phyloP scores from a whole-genome alignment of 2,888 invertebrate genomes.

The Drosophila prolongata region DNA sequence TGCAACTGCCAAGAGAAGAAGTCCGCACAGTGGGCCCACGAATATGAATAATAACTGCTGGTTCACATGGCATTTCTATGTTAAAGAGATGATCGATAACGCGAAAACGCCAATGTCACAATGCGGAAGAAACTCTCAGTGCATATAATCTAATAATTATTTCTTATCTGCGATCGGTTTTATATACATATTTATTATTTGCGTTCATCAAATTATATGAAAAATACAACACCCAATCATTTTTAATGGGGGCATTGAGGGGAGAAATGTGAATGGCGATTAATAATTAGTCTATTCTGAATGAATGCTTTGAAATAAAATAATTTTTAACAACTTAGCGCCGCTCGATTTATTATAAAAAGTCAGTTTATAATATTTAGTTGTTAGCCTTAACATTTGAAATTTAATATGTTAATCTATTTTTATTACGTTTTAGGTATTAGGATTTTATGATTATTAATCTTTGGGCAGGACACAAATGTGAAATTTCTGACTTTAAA shows the following conservation, averaged over 20 bases:
- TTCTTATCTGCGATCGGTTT: constrained; percentile 18
- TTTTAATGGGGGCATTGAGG: constrained; percentile 14
- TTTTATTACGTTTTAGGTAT: neutral
- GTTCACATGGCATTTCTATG: constrained; percentile 39
- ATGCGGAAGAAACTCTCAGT: constrained; percentile 15
- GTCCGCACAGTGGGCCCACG: constrained; percentile 57
- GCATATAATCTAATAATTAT: constrained; percentile 11
- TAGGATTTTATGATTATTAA: neutral
- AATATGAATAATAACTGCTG: constrained; percentile 21
- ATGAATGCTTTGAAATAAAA: neutral
- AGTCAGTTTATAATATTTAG: neutral
- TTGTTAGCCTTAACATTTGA: neutral
- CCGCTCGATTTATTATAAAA: neutral
- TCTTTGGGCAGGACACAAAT: neutral
- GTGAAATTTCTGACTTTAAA: too few relatives aligned
- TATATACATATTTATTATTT: constrained; percentile 9
- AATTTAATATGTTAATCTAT: neutral
- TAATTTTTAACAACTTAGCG: neutral
- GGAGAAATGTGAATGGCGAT: constrained; percentile 1
- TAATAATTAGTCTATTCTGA: neutral
- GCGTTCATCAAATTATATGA: neutral
- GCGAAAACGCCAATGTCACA: constrained; percentile 13
- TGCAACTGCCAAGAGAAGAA: constrained; percentile 67
- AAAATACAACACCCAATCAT: constrained; percentile 11
- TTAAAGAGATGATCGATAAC: constrained; percentile 33